Evolutionary conservation across 2,113 vertebrate genomes (phyloP).

Genomic region (Tetrao urogallus): DNA sequence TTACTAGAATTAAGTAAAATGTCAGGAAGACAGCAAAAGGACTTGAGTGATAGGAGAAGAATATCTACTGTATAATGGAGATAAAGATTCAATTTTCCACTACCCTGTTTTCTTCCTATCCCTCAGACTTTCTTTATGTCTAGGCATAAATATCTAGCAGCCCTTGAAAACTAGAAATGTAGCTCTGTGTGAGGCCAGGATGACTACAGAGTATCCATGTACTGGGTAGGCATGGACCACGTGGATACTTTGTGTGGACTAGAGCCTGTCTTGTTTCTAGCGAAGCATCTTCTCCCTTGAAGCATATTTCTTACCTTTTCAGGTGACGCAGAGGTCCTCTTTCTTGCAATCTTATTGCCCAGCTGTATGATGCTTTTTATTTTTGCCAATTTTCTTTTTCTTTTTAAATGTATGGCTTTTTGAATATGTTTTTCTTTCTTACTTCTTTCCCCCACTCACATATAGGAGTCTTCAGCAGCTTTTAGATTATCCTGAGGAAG

Average conservation of each 20-base stretch:
- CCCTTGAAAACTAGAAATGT: not conserved
- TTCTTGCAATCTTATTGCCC: not conserved
- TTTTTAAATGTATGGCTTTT: not conserved
- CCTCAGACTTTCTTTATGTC: not conserved
- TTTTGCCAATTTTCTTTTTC: conserved; percentile 8
- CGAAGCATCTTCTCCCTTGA: not conserved
- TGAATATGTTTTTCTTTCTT: not conserved
- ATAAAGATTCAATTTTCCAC: not conserved
- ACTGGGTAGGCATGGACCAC: not conserved
- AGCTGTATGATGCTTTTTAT: not conserved
- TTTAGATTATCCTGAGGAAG: conserved; percentile 89
- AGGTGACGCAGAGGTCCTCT: not conserved
- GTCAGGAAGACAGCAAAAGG: not conserved
- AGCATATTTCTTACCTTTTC: not conserved
- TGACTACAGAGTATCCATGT: not conserved
- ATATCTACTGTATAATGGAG: not conserved
- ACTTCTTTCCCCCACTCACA: not conserved
- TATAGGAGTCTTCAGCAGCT: conserved; percentile 94
- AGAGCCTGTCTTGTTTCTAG: not conserved
- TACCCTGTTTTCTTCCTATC: not conserved
- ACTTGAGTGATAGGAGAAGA: not conserved
- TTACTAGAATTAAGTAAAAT: not conserved
- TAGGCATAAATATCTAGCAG: not conserved
- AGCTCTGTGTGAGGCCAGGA: not conserved
- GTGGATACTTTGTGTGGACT: not conserved